phyloP scores from a whole-genome alignment of 1,140 invertebrate genomes.

The Drosophila lacertosa region DNA sequence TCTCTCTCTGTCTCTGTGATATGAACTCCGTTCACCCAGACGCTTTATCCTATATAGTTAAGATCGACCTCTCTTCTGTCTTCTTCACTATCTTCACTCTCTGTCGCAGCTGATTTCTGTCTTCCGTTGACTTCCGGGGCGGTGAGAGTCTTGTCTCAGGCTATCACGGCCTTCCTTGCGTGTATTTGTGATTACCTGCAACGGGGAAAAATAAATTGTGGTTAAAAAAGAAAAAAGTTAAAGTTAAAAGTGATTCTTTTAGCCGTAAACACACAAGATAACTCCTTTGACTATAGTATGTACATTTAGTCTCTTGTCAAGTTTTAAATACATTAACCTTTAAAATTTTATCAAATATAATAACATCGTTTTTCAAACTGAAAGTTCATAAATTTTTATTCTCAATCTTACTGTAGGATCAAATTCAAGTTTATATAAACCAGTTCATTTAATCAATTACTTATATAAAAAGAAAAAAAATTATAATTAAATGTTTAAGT shows the following conservation, averaged over 20 bases:
- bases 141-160: constrained; percentile 56
- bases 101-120: constrained; percentile 32
- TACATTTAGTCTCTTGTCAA: too few species aligned
- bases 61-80: constrained; percentile 11
- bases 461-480: too few species aligned
- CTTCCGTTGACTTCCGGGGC: constrained; percentile 52
- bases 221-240: neutral
- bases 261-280: too few species aligned
- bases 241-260: neutral
- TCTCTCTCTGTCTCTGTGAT: constrained; percentile 41
- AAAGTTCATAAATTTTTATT: too few species aligned
- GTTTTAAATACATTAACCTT: too few species aligned
- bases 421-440: too few species aligned
- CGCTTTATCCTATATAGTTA: constrained; percentile 1
- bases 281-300: too few species aligned
- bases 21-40: constrained; percentile 48
- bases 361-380: too few species aligned
- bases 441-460: too few species aligned
- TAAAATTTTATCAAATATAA: too few species aligned
- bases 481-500: too few species aligned
- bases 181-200: constrained; percentile 63
- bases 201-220: neutral
- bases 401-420: too few species aligned
- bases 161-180: constrained; percentile 60
- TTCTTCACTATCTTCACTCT: constrained; percentile 17